Evolutionary conservation across 2,888 invertebrate genomes (phyloP).

Genomic region (Pristionchus arcanus): DNA sequence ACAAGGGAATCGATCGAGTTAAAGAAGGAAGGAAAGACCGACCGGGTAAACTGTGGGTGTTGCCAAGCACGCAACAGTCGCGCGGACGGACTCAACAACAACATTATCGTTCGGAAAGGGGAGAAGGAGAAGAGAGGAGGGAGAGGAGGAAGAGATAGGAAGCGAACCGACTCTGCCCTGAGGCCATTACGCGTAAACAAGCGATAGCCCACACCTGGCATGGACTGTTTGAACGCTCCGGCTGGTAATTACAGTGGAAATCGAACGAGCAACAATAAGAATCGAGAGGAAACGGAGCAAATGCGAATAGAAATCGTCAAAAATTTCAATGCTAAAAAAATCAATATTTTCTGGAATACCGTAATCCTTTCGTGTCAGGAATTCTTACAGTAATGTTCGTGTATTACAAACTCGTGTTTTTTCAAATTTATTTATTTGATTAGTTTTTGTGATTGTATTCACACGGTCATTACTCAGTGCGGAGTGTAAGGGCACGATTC

Average conservation of each 20-base stretch:
- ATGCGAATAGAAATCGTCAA: neutral
- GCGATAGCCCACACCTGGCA: constrained; percentile 46
- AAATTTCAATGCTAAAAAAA: no score
- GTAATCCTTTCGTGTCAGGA: neutral
- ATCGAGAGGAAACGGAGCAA: neutral
- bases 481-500: neutral
- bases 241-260: constrained; percentile 38
- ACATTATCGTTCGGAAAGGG: constrained; percentile 43
- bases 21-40: neutral
- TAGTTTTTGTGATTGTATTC: neutral
- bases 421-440: neutral
- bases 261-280: neutral
- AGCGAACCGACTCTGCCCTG: constrained; percentile 28
- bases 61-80: neutral
- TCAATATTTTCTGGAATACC: neutral
- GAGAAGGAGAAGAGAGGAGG: neutral
- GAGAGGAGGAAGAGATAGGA: constrained; percentile 32
- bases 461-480: constrained; percentile 1
- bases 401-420: neutral
- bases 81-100: constrained; percentile 23
- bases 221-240: constrained; percentile 43
- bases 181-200: constrained; percentile 44
- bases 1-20: constrained; percentile 6
- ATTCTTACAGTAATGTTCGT: neutral
- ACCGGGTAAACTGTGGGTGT: neutral